These are phyloP conservation scores for Tyrannus savana DNA, from an alignment of 2,113 vertebrate species.

Conservation along the genomic window DNA sequence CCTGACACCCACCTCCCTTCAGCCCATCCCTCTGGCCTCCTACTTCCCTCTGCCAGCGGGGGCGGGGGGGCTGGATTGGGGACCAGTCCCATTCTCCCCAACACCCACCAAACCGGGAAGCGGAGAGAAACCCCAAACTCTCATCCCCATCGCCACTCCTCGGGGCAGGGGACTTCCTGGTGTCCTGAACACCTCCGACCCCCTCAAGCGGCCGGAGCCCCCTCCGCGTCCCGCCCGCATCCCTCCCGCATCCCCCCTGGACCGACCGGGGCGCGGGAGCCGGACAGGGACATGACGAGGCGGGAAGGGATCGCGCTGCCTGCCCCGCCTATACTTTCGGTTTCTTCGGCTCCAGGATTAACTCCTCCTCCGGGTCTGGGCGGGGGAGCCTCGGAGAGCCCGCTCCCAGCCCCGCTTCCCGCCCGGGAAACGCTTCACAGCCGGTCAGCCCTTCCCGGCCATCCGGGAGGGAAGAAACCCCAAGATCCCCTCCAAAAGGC, in stretches of 20 bases:
- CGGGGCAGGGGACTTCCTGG: neutral
- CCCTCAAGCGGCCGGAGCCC: neutral
- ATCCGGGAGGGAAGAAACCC: no score
- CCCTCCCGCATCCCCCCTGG: neutral
- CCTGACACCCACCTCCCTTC: neutral
- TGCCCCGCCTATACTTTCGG: neutral
- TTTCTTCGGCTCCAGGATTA: neutral
- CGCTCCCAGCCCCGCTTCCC: neutral
- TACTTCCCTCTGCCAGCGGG: neutral
- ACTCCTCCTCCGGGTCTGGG: neutral
- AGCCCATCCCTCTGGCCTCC: neutral
- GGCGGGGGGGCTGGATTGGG: neutral
- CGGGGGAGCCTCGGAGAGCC: neutral
- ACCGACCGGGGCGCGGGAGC: neutral
- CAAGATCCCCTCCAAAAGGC: no score
- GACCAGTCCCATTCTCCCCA: neutral
- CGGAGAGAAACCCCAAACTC: neutral
- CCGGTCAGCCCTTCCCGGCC: no score
- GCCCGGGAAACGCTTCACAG: accelerated
- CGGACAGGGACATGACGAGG: neutral
- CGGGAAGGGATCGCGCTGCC: neutral
- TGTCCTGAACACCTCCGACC: neutral
- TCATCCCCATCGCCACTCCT: neutral
- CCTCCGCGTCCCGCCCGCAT: neutral
- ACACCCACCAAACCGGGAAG: neutral